Conservation (phyloP, 2,888 invertebrate genomes). For the Pyralis farinalis region DNA sequence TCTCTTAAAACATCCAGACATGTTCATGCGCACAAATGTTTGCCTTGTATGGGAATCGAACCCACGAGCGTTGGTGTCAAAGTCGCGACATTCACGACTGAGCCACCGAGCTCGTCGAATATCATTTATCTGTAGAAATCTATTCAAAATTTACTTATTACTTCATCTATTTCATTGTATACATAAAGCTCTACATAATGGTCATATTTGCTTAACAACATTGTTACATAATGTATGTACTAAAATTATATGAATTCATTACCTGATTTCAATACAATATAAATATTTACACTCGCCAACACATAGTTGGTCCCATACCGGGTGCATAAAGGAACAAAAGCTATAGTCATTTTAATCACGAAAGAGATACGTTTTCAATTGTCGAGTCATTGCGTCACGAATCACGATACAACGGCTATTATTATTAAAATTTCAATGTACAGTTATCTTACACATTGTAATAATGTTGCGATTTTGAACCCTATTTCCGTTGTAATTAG, state of each 20-base stretch:
- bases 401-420: slow-evolving; percentile 32
- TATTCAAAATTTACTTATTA: no score
- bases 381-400: slow-evolving; percentile 46
- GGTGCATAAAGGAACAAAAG: slow-evolving; percentile 40
- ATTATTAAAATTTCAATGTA: slow-evolving; percentile 40
- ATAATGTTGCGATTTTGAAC: neutral
- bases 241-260: neutral
- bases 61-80: no score
- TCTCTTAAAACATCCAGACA: no score
- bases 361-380: slow-evolving; percentile 45
- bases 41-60: no score
- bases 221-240: no score
- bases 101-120: no score
- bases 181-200: no score
- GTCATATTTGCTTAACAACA: no score
- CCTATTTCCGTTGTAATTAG: neutral
- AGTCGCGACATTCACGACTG: no score
- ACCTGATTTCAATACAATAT: slow-evolving; percentile 1
- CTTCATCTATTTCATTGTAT: no score
- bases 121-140: no score
- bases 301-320: slow-evolving; percentile 10
- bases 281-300: slow-evolving; percentile 6
- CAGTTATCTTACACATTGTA: neutral
- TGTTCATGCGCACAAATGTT: no score
- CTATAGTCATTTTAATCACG: slow-evolving; percentile 57